phyloP scores from a whole-genome alignment of 2,113 vertebrate genomes.

The Passer montanus region DNA sequence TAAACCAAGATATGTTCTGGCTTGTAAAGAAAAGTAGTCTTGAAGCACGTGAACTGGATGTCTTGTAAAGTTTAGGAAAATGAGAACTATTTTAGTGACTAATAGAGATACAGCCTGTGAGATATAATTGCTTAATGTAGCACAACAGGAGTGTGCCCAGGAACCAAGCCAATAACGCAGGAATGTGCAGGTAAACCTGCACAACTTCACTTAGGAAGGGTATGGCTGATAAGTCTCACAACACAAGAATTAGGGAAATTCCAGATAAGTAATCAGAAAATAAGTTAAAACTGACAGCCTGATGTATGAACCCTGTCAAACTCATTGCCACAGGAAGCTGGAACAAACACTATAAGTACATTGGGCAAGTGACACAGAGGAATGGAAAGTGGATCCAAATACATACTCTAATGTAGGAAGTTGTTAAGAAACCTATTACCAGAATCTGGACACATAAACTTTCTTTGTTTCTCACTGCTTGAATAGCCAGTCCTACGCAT shows the following conservation, averaged over 20 bases:
- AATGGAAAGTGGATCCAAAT: not conserved
- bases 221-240: not conserved
- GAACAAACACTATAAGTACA: not conserved
- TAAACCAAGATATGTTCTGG: not conserved
- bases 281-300: not conserved
- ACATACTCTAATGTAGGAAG: not conserved
- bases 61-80: not conserved
- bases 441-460: not conserved
- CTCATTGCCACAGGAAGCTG: not conserved
- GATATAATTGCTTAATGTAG: not conserved
- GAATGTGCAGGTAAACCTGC: not conserved
- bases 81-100: not conserved
- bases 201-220: not conserved
- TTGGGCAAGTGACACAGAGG: not conserved
- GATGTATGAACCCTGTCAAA: not conserved
- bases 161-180: not conserved
- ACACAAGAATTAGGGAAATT: not conserved
- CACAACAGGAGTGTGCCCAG: not conserved
- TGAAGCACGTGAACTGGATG: not conserved
- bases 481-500: not conserved
- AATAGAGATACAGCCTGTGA: not conserved
- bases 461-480: not conserved
- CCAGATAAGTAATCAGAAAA: not conserved
- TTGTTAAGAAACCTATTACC: not conserved
- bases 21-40: not conserved